Evolutionary conservation across 2,113 vertebrate species (phyloP), one percentile per base, ranked within the genome.

Genomic region (Seriola rivoliana): DNA sequence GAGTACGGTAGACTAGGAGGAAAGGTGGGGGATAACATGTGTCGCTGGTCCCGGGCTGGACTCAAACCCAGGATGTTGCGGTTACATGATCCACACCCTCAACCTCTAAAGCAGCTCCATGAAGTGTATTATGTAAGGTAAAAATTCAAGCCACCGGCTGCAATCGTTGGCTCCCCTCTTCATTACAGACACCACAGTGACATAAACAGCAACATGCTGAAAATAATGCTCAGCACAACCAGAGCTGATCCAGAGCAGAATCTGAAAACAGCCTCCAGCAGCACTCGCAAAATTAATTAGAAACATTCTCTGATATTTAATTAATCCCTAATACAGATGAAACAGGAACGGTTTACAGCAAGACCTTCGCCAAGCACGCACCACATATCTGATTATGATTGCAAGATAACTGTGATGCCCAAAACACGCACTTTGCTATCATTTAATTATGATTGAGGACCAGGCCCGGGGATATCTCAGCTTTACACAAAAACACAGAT

Each of bases 211-310:
- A 10, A 10, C 62, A 55, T 1, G 29, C 54, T 62, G 71, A 74
- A 60, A 71, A 80, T 29, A 14, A 57, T 13, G 75, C 34, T 44
- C 6, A 6, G 2, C 66, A 44, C 55, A 48, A 29, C 29, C 17
- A 1, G 25, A 29, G 68, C 70, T 23, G 54, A 81, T 66, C 16
- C 14, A 8, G 34, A n/a, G 34, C 42, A 40, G 36, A 46, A 36
- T 52, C 16, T 44, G 4, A 32, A 60, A 14, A 50, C 78, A 70
- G 80, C 82, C 82, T 55, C 54, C 70, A 73, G 74, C 82, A 23
- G 74, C 82, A 23, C 14, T 78, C 21, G 11, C 71, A 42, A 44
- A 88, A 81, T 86, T 75, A 85, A 91, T 87, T 76, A 85, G 10
- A 83, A 72, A 29, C 71, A 66, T 7, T 34, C 42, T 72, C 48